These are phyloP conservation scores for Sinodicranocentrus sp. DNA, from an alignment of 2,888 invertebrate species.

Conservation along the genomic window DNA sequence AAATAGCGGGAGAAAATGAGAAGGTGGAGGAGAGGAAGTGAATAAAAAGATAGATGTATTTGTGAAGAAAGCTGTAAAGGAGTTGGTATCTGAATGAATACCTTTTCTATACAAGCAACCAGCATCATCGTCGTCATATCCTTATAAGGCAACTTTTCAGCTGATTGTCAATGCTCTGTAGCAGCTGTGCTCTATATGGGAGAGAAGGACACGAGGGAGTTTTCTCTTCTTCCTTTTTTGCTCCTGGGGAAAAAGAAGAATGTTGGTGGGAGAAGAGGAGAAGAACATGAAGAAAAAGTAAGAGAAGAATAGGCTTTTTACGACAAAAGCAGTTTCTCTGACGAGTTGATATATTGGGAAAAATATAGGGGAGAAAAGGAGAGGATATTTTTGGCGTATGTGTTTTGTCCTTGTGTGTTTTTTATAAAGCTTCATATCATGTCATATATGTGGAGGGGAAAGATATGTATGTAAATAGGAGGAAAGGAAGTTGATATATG, in stretches of 20 bases:
- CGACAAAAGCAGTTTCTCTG: slow-evolving; percentile 33
- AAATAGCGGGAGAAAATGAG: background rate
- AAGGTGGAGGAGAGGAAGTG: background rate
- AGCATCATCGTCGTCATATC: no score
- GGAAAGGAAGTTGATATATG: background rate
- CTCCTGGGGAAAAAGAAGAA: slow-evolving; percentile 29
- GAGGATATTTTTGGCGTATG: no score
- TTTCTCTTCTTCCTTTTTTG: background rate
- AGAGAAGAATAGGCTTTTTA: slow-evolving; percentile 13
- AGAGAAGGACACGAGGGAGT: no score
- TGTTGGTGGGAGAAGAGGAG: background rate
- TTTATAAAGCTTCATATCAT: no score
- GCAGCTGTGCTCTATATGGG: slow-evolving; percentile 24
- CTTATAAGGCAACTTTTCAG: slow-evolving; percentile 35
- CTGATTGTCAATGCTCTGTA: slow-evolving; percentile 18
- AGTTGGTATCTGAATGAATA: no score
- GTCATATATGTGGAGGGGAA: no score
- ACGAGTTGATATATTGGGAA: background rate
- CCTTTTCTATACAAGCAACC: no score
- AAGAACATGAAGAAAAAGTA: slow-evolving; percentile 1
- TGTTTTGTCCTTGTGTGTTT: no score
- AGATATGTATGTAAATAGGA: background rate
- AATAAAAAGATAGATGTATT: background rate
- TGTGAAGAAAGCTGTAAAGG: no score
- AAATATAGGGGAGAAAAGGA: no score